Percentiles rank a stretch among this genome's conserved stretches.
phyloP scores from a whole-genome alignment of 2,797 vertebrate genomes.

The Anableps anableps region DNA sequence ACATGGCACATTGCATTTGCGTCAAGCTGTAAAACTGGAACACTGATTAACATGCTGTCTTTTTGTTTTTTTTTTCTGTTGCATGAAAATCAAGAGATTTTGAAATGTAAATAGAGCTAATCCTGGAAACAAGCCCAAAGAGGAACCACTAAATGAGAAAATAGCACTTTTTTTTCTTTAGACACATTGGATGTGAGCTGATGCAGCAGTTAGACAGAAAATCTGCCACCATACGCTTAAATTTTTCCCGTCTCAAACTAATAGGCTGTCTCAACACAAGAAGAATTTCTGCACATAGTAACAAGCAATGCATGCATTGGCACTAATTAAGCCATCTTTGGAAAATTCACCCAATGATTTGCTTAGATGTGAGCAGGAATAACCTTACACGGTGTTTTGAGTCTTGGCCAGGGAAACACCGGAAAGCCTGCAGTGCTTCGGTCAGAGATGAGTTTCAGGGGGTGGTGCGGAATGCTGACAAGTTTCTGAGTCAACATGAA shows the following conservation, averaged over 20 bases:
- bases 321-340: constrained; percentile 1
- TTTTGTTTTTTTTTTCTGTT: not conserved
- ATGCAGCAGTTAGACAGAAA: constrained; percentile 35
- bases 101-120: constrained; percentile 9
- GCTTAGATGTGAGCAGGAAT: not conserved
- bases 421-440: constrained; percentile 31
- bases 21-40: constrained; percentile 1
- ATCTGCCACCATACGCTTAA: constrained; percentile 20
- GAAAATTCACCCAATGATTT: constrained; percentile 13
- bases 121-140: constrained; percentile 31
- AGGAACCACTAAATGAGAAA: constrained; percentile 45
- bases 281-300: not conserved
- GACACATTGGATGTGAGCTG: constrained; percentile 32
- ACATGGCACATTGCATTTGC: constrained; percentile 7
- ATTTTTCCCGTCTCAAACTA: constrained; percentile 32
- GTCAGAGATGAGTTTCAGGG: constrained; percentile 46
- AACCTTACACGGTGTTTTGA: constrained; percentile 19
- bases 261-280: constrained; percentile 9
- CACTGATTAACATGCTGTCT: not conserved
- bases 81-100: constrained; percentile 23
- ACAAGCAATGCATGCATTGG: not conserved
- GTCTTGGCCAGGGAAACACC: constrained; percentile 10
- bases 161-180: constrained; percentile 13
- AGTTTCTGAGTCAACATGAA: constrained; percentile 52
- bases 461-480: constrained; percentile 37